Evolutionary conservation across 2,888 invertebrate genomes (phyloP).

Genomic region (Sclerodermus sp.): DNA sequence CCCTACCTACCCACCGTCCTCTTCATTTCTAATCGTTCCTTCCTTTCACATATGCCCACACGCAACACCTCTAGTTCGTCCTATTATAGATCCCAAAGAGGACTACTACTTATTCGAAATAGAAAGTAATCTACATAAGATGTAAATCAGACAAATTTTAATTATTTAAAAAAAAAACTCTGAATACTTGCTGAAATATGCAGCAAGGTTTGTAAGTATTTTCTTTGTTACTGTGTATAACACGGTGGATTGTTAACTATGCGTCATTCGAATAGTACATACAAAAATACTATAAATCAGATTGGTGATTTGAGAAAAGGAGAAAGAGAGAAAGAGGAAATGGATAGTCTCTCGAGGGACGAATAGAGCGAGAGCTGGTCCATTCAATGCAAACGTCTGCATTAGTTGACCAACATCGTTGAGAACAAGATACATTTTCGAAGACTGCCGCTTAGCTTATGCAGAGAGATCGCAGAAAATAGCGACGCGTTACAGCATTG

Average conservation of each 20-base stretch:
- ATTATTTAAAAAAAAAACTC: too few species aligned
- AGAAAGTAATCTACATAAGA: too few species aligned
- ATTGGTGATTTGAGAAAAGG: not conserved
- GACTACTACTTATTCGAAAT: too few species aligned
- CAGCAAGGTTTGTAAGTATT: too few species aligned
- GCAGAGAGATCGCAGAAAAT: too few species aligned
- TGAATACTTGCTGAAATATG: too few species aligned
- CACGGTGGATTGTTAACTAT: not conserved
- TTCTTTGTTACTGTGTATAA: too few species aligned
- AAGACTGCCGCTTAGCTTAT: too few species aligned
- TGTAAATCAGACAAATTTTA: too few species aligned
- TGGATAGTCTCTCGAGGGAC: conserved; percentile 2
- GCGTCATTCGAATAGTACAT: not conserved
- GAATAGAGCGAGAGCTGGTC: conserved; percentile 5
- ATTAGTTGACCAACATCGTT: conserved; percentile 18
- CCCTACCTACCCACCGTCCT: not conserved
- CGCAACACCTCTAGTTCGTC: too few species aligned
- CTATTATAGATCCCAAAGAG: too few species aligned
- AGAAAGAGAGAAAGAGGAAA: not conserved
- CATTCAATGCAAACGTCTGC: conserved; percentile 28
- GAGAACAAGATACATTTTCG: not conserved
- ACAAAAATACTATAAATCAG: too few species aligned
- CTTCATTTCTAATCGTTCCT: not conserved
- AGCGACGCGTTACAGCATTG: not conserved
- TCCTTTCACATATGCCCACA: not conserved